phyloP scores from a whole-genome alignment of 2,888 invertebrate genomes.

The Dorcus parallelipipedus region DNA sequence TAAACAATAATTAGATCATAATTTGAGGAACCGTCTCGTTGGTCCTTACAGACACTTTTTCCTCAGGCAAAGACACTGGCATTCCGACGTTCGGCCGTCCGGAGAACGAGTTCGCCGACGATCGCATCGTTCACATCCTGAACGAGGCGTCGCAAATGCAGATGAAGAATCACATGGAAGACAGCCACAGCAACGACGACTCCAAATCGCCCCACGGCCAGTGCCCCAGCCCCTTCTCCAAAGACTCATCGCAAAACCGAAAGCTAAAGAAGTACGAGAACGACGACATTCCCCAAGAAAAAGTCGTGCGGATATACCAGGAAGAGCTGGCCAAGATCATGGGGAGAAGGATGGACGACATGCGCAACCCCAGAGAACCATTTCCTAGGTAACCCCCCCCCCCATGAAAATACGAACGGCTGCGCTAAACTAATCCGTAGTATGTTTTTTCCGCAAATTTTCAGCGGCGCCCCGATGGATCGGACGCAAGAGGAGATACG shows the following conservation, averaged over 20 bases:
- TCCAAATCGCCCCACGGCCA: conserved; percentile 73
- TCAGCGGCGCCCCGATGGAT: conserved; percentile 61
- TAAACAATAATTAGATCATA: not conserved
- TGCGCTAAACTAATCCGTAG: conserved; percentile 59
- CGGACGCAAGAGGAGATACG: conserved; percentile 84
- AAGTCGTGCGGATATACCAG: conserved; percentile 91
- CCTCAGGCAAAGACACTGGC: conserved; percentile 78
- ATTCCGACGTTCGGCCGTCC: conserved; percentile 75
- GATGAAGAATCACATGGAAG: conserved; percentile 69
- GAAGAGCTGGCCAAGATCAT: conserved; percentile 93
- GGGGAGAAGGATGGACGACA: conserved; percentile 71
- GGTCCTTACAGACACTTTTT: conserved; percentile 49
- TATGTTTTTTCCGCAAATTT: conserved; percentile 82
- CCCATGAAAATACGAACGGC: conserved; percentile 26
- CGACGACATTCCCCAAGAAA: conserved; percentile 94
- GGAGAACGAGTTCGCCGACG: conserved; percentile 78
- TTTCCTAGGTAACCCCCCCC: conserved; percentile 5
- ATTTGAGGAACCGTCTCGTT: conserved; percentile 20
- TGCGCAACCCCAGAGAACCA: conserved; percentile 67
- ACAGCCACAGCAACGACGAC: conserved; percentile 75
- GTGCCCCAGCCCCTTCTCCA: conserved; percentile 78
- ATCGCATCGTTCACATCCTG: conserved; percentile 89
- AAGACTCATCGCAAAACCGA: conserved; percentile 69
- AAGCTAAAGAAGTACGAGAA: conserved; percentile 84
- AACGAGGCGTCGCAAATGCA: conserved; percentile 84